Evolutionary conservation across 2,113 vertebrate species (phyloP).

Genomic region (Phycodurus eques): DNA sequence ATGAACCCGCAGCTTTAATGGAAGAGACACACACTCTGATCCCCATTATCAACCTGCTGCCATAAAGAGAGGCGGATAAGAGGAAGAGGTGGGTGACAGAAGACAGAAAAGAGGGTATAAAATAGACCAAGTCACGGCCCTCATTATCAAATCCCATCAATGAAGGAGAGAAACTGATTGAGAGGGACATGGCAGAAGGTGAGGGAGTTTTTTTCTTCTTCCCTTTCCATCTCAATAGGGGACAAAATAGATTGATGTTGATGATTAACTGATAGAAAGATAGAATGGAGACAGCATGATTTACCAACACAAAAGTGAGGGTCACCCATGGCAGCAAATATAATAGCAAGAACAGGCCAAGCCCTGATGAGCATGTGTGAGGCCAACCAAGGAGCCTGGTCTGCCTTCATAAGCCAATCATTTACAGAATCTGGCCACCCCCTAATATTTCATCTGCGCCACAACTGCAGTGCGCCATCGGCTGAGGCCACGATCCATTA

Average conservation of each 20-base stretch:
- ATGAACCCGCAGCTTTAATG: conserved; percentile 62
- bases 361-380: conserved; percentile 35
- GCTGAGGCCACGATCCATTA: conserved; percentile 66
- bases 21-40: conserved; percentile 60
- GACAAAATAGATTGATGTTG: conserved; percentile 38
- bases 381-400: conserved; percentile 42
- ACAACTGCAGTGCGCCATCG: conserved; percentile 64
- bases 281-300: conserved; percentile 37
- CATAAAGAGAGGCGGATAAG: conserved; percentile 50
- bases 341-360: conserved; percentile 40
- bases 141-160: conserved; percentile 56
- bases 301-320: conserved; percentile 47
- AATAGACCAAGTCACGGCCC: conserved; percentile 44
- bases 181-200: not conserved
- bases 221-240: conserved; percentile 12
- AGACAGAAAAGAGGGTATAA: conserved; percentile 47
- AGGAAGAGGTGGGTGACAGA: conserved; percentile 38
- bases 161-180: conserved; percentile 7
- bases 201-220: not conserved
- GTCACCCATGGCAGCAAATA: conserved; percentile 29
- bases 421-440: conserved; percentile 63
- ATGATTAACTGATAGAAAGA: conserved; percentile 37
- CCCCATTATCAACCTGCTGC: conserved; percentile 62
- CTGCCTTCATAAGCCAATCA: conserved; percentile 69
- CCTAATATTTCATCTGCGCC: conserved; percentile 67